A percentile compares a stretch with the other conserved stretches of the same genome.
Evolutionary conservation across 2,888 invertebrate species (phyloP).

Genomic region (Punctoribates punctum): DNA sequence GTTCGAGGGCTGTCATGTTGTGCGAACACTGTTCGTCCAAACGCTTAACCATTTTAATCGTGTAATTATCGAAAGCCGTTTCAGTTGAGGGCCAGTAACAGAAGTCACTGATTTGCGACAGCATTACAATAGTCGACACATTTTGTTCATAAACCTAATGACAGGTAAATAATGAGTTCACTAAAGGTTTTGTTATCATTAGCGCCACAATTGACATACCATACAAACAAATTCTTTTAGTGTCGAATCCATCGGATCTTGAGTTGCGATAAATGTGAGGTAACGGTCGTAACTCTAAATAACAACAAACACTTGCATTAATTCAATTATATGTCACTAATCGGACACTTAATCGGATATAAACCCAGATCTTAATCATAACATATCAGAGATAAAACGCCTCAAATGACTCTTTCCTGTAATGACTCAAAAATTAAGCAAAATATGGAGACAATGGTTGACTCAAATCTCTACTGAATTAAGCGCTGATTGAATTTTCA

Average conservation of each 20-base stretch:
- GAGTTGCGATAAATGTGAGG: conserved; percentile 82
- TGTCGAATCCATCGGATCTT: conserved; percentile 82
- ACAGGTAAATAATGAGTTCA: conserved; percentile 66
- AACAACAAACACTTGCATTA: conserved; percentile 39
- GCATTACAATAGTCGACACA: conserved; percentile 80
- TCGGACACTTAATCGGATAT: background rate
- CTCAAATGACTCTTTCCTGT: conserved; percentile 8
- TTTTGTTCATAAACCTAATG: conserved; percentile 90
- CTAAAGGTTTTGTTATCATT: background rate
- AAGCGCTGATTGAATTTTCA: no score
- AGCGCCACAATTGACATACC: conserved; percentile 60
- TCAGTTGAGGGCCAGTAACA: conserved; percentile 79
- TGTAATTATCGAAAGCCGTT: conserved; percentile 75
- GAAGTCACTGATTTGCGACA: conserved; percentile 72
- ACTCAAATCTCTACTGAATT: background rate
- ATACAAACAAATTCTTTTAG: conserved; percentile 92
- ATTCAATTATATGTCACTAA: conserved; percentile 8
- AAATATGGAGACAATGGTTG: background rate
- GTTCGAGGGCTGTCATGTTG: background rate
- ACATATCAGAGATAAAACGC: background rate
- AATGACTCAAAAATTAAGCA: background rate
- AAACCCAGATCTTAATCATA: background rate
- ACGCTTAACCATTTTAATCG: conserved; percentile 65
- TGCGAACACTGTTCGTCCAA: background rate
- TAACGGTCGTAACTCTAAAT: conserved; percentile 75